Percentiles rank a stretch among this genome's conserved stretches.
These are phyloP conservation scores for Tangara arthus DNA, from an alignment of 2,797 vertebrate species.

Conservation along the genomic window DNA sequence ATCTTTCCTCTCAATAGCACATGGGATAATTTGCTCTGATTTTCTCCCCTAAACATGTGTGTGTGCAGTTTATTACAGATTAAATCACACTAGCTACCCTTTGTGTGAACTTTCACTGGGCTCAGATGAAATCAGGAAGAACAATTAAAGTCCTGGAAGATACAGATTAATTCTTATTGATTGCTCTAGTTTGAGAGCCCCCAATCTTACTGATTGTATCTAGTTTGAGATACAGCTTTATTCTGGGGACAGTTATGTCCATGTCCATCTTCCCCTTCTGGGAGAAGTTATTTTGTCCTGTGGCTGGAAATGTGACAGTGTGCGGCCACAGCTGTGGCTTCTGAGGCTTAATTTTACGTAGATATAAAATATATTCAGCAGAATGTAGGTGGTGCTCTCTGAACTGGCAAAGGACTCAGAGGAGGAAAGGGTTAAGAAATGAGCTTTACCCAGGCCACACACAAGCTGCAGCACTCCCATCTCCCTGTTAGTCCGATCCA, in stretches of 20 bases:
- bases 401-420: neutral
- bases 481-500: neutral
- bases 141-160: neutral
- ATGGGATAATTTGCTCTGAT: neutral
- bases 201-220: neutral
- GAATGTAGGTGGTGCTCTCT: neutral
- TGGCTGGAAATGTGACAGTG: neutral
- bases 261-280: neutral
- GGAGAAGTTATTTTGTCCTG: neutral
- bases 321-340: neutral
- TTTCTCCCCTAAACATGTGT: neutral
- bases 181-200: neutral
- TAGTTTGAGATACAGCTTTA: neutral
- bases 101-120: neutral
- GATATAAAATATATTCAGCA: neutral
- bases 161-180: neutral
- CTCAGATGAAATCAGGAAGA: neutral
- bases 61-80: neutral
- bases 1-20: neutral
- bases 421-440: neutral
- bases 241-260: neutral
- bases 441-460: neutral
- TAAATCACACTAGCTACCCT: neutral
- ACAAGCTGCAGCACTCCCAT: neutral
- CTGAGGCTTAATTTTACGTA: neutral